Percentiles rank a stretch among this genome's conserved stretches.
Conservation (phyloP, 2,113 vertebrate genomes). For the Neotoma lepida region DNA sequence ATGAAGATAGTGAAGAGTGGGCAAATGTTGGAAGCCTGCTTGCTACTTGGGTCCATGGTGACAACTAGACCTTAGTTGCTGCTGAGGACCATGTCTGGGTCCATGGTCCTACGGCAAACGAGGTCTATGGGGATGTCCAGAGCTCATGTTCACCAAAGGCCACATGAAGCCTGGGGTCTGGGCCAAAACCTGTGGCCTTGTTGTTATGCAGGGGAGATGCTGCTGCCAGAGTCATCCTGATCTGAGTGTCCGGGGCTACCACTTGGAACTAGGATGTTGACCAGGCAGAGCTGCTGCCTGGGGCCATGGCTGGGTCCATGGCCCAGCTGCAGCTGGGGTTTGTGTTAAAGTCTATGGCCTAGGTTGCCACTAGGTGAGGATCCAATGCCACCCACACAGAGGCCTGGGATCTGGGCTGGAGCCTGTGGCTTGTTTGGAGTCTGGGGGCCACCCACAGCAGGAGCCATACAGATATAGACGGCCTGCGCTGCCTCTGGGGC, state of each 20-base stretch:
- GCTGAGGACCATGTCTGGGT: too few relatives aligned
- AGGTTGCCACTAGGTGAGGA: too few relatives aligned
- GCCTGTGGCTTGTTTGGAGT: too few relatives aligned
- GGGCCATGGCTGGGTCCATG: neutral
- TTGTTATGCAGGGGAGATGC: neutral
- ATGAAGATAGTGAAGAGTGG: too few relatives aligned
- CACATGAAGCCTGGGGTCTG: neutral
- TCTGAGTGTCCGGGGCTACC: neutral
- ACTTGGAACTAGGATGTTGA: neutral
- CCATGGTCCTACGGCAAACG: too few relatives aligned
- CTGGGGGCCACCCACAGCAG: accelerated
- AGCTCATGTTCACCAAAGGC: too few relatives aligned
- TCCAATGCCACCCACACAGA: too few relatives aligned
- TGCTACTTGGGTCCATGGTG: too few relatives aligned
- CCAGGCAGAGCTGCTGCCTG: neutral
- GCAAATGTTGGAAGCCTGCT: too few relatives aligned
- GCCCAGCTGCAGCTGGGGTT: neutral
- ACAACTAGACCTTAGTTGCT: too few relatives aligned
- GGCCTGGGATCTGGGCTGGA: neutral
- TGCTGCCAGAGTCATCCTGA: neutral
- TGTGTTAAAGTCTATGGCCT: neutral
- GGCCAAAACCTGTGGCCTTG: neutral
- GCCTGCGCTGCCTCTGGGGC: neutral
- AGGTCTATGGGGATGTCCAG: too few relatives aligned
- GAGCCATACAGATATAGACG: neutral